phyloP scores from a whole-genome alignment of 2,888 invertebrate species.

The Diarsia dahlii region DNA sequence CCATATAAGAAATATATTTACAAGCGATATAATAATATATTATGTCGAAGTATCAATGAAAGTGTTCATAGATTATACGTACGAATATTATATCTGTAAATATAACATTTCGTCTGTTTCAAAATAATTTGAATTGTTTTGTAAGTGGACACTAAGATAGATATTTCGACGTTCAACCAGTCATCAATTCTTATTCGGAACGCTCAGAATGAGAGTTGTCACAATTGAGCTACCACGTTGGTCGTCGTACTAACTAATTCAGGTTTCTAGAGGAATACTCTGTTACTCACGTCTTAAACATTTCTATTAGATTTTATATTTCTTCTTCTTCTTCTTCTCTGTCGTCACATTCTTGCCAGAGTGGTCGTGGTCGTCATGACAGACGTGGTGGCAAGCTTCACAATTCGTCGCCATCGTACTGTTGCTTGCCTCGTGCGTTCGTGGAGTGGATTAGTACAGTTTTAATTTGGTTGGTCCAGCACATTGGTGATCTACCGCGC shows the following conservation, averaged over 20 bases:
- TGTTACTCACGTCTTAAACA: too few relatives aligned
- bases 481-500: too few relatives aligned
- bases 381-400: too few relatives aligned
- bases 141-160: neutral
- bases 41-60: neutral
- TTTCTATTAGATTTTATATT: neutral
- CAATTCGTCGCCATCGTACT: too few relatives aligned
- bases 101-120: neutral
- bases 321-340: too few relatives aligned
- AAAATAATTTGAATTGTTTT: neutral
- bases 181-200: neutral
- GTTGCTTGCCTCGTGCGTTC: too few relatives aligned
- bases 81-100: neutral
- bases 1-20: neutral
- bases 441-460: too few relatives aligned
- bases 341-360: too few relatives aligned
- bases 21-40: neutral
- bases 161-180: neutral
- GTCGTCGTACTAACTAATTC: neutral
- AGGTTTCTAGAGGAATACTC: neutral
- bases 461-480: too few relatives aligned
- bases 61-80: neutral
- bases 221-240: neutral
- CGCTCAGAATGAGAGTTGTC: neutral
- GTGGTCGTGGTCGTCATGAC: too few relatives aligned